Conservation (phyloP, 2,888 invertebrate species). For the Pyrocoelia pectoralis region DNA sequence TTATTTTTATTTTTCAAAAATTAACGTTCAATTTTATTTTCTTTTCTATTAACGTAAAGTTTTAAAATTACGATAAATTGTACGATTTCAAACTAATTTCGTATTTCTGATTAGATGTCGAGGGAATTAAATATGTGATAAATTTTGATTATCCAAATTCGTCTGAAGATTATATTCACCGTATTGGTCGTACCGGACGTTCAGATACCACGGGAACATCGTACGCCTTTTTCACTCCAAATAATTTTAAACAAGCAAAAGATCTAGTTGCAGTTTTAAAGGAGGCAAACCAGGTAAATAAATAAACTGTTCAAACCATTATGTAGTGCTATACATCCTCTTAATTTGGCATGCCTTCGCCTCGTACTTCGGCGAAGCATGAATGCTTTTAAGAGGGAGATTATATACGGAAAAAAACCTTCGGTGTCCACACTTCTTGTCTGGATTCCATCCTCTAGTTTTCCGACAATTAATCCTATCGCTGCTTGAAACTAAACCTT, state of each 20-base stretch:
- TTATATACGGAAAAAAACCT: slow-evolving; percentile 73
- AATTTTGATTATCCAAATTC: slow-evolving; percentile 97
- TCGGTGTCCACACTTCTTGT: slow-evolving; percentile 78
- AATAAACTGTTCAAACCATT: no score
- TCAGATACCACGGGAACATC: slow-evolving; percentile 89
- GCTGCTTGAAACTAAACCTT: not conserved
- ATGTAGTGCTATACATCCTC: no score
- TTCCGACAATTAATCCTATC: slow-evolving; percentile 44
- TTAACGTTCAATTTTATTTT: slow-evolving; percentile 24
- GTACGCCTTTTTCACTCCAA: slow-evolving; percentile 93
- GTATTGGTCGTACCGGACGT: slow-evolving; percentile 93
- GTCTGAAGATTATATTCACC: slow-evolving; percentile 95
- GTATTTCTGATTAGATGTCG: slow-evolving; percentile 77
- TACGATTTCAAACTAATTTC: slow-evolving; percentile 7
- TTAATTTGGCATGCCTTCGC: slow-evolving; percentile 79
- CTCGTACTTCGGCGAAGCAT: slow-evolving; percentile 69
- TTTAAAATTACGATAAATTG: not conserved
- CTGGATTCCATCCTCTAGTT: slow-evolving; percentile 78
- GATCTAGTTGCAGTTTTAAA: slow-evolving; percentile 87
- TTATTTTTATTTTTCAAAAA: slow-evolving; percentile 34
- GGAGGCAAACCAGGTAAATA: slow-evolving; percentile 84
- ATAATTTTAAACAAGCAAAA: slow-evolving; percentile 83
- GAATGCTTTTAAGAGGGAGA: slow-evolving; percentile 81
- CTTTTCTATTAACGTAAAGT: slow-evolving; percentile 9
- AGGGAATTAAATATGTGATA: slow-evolving; percentile 95